Percentiles rank a stretch among this genome's conserved stretches.
These are phyloP conservation scores for Myiotriccus ornatus DNA, from an alignment of 2,797 vertebrate genomes.

Conservation along the genomic window DNA sequence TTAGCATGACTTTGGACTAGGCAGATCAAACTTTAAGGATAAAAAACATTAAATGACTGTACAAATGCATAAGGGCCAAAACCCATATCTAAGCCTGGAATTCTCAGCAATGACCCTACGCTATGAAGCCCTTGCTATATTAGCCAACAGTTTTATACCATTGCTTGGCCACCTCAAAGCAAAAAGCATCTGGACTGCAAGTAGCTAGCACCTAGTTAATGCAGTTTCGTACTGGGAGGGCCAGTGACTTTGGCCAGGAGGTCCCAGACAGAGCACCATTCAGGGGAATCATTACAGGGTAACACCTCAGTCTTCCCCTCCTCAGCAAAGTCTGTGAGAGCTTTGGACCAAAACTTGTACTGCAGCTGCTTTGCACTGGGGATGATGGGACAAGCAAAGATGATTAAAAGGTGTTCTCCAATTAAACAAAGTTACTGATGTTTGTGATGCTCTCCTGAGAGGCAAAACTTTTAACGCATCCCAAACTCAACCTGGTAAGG, in stretches of 20 bases:
- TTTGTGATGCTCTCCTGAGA: not conserved
- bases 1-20: not conserved
- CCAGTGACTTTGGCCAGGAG: not conserved
- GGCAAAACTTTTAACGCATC: not conserved
- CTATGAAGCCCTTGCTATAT: not conserved
- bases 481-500: not conserved
- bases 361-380: not conserved
- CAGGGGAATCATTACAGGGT: not conserved
- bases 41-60: not conserved
- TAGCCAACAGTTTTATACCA: not conserved
- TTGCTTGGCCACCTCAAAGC: not conserved
- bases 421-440: not conserved
- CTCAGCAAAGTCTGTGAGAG: not conserved
- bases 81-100: not conserved
- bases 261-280: not conserved
- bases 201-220: not conserved
- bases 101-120: not conserved
- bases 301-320: accelerated
- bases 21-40: not conserved
- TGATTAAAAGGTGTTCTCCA: not conserved
- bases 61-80: not conserved
- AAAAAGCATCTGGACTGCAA: not conserved
- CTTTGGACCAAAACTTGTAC: not conserved
- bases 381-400: not conserved
- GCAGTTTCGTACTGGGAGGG: not conserved